A percentile compares a stretch with the other conserved stretches of the same genome.
Evolutionary conservation across 2,113 vertebrate species (phyloP).

Genomic region (Chauna torquata): DNA sequence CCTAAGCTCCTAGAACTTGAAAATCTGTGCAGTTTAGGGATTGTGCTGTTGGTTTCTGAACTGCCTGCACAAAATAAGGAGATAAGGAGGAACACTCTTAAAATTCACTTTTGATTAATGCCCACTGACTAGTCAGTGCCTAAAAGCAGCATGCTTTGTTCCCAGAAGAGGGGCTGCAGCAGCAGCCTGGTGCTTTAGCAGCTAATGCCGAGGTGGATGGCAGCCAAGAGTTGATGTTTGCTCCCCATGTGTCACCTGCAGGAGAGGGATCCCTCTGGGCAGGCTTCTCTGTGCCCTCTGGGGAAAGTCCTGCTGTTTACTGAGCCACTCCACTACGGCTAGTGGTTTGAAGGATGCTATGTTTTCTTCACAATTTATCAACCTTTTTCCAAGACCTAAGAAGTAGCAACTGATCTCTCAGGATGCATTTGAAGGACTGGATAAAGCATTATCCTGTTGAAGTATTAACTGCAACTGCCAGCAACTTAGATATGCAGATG

Average conservation of each 20-base stretch:
- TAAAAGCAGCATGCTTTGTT: slow-evolving; percentile 50
- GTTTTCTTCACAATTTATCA: not conserved
- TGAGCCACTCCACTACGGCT: not conserved
- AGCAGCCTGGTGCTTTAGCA: not conserved
- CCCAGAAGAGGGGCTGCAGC: not conserved
- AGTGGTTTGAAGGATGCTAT: not conserved
- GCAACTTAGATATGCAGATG: not conserved
- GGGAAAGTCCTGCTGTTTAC: not conserved
- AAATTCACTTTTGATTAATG: slow-evolving; percentile 1
- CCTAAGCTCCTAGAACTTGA: not conserved
- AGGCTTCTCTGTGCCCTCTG: not conserved
- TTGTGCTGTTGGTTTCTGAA: not conserved
- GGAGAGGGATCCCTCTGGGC: not conserved
- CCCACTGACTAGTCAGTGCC: slow-evolving; percentile 18
- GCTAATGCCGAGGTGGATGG: not conserved
- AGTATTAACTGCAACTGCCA: not conserved
- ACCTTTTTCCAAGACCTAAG: not conserved
- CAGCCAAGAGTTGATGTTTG: not conserved
- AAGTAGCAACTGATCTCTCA: not conserved
- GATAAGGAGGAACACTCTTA: not conserved
- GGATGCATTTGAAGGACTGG: not conserved
- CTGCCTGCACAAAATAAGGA: not conserved
- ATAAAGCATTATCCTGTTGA: not conserved
- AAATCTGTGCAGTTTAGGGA: not conserved
- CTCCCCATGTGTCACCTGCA: not conserved